Evolutionary conservation across 2,888 invertebrate species (phyloP).

Genomic region (Sinopyrophorus schimmeli): DNA sequence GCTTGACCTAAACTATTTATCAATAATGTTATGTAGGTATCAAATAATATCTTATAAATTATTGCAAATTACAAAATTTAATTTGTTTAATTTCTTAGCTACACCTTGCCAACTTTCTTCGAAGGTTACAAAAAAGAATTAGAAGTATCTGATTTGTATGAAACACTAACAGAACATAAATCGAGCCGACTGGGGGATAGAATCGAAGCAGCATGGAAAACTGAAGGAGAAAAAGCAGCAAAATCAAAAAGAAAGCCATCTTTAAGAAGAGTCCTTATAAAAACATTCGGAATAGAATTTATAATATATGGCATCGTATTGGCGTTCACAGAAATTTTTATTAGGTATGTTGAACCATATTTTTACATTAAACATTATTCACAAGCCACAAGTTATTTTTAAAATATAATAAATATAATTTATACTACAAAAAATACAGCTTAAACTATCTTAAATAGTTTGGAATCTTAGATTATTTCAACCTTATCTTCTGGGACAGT

Average conservation of each 20-base stretch:
- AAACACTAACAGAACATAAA: slow-evolving; percentile 69
- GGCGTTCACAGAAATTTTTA: slow-evolving; percentile 9
- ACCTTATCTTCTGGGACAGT: slow-evolving; percentile 64
- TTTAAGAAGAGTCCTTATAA: slow-evolving; percentile 61
- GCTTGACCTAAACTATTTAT: too few species aligned
- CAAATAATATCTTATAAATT: too few species aligned
- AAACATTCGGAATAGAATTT: slow-evolving; percentile 65
- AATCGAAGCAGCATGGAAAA: slow-evolving; percentile 65
- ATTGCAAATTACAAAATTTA: background rate
- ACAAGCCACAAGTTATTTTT: background rate
- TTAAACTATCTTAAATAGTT: slow-evolving; percentile 32
- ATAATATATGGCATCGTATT: slow-evolving; percentile 62
- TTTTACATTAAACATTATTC: background rate
- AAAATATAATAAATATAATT: slow-evolving; percentile 3
- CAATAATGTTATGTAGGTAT: too few species aligned
- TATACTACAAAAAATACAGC: background rate
- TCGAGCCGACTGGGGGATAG: slow-evolving; percentile 68
- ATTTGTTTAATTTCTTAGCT: slow-evolving; percentile 60
- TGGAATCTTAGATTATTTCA: slow-evolving; percentile 62
- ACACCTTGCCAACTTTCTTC: slow-evolving; percentile 70
- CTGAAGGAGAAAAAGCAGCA: slow-evolving; percentile 57
- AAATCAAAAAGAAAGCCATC: slow-evolving; percentile 60
- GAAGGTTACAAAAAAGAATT: slow-evolving; percentile 69
- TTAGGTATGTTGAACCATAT: background rate
- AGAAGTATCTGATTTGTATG: slow-evolving; percentile 67